Evolutionary conservation across 2,888 invertebrate genomes (phyloP).

Genomic region (Lacanobia oleracea): DNA sequence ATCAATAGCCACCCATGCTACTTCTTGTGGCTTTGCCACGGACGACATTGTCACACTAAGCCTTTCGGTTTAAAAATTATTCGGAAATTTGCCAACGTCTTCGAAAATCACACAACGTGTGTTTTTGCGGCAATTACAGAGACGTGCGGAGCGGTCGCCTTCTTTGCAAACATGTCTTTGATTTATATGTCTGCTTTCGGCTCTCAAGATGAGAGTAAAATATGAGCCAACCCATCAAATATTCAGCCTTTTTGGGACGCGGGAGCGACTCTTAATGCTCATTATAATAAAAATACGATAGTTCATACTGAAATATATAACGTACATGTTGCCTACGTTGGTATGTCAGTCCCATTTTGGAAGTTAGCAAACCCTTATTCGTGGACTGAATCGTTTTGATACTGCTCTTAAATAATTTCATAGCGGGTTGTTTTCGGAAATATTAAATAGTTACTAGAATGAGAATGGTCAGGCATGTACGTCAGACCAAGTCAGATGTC

Average conservation of each 20-base stretch:
- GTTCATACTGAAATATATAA: slow-evolving; percentile 83
- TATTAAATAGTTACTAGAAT: not conserved
- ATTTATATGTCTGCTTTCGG: slow-evolving; percentile 87
- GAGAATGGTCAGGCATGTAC: not conserved
- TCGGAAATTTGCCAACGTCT: slow-evolving; percentile 88
- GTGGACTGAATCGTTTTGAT: slow-evolving; percentile 65
- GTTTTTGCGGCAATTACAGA: slow-evolving; percentile 89
- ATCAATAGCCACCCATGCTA: slow-evolving; percentile 17
- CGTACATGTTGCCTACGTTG: slow-evolving; percentile 72
- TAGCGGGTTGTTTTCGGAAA: not conserved
- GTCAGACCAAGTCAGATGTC: not conserved
- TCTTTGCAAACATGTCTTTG: slow-evolving; percentile 86
- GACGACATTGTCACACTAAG: slow-evolving; percentile 51
- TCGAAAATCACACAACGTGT: slow-evolving; percentile 86
- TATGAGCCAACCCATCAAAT: slow-evolving; percentile 88
- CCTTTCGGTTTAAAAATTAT: slow-evolving; percentile 75
- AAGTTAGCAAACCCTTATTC: slow-evolving; percentile 69
- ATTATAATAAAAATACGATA: slow-evolving; percentile 90
- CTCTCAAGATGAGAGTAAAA: slow-evolving; percentile 84
- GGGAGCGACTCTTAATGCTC: slow-evolving; percentile 83
- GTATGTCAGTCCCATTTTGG: slow-evolving; percentile 77
- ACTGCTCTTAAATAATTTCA: slow-evolving; percentile 21
- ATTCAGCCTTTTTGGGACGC: slow-evolving; percentile 85
- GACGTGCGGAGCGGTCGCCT: slow-evolving; percentile 86
- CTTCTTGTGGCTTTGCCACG: slow-evolving; percentile 16